Evolutionary conservation across 2,113 vertebrate genomes (phyloP).

Genomic region (Anolis carolinensis): DNA sequence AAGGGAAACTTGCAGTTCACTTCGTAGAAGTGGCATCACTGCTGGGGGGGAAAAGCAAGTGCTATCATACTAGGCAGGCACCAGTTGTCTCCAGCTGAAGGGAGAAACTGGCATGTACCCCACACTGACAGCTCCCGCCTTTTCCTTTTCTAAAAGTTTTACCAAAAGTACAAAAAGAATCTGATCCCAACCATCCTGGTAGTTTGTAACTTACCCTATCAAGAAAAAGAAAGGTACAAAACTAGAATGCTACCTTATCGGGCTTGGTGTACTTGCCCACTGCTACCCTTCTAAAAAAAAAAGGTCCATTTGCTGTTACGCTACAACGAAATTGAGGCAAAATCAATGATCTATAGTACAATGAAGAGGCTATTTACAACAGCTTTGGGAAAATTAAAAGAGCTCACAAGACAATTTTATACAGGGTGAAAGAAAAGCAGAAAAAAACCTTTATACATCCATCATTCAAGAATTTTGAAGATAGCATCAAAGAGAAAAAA

Average conservation of each 20-base stretch:
- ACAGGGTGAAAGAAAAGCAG: neutral
- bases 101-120: slow-evolving; percentile 61
- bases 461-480: neutral
- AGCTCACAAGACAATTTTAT: neutral
- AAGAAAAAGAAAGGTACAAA: slow-evolving; percentile 37
- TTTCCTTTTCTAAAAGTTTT: slow-evolving; percentile 55
- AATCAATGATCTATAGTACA: neutral
- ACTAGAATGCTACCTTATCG: slow-evolving; percentile 39
- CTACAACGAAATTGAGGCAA: slow-evolving; percentile 67
- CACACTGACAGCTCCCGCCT: slow-evolving; percentile 65
- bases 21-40: slow-evolving; percentile 83
- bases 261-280: slow-evolving; percentile 46
- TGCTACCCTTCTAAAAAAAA: slow-evolving; percentile 51
- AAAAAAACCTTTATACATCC: neutral
- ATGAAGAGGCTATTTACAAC: neutral
- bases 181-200: slow-evolving; percentile 21
- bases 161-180: slow-evolving; percentile 52
- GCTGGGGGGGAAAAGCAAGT: slow-evolving; percentile 67
- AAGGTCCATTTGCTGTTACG: slow-evolving; percentile 49
- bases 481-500: neutral
- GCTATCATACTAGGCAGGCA: slow-evolving; percentile 55
- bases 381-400: slow-evolving; percentile 6
- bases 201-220: slow-evolving; percentile 59
- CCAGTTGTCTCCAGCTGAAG: slow-evolving; percentile 60
- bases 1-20: slow-evolving; percentile 82